Base-by-base conservation (phyloP, 2,888 invertebrate genomes). In the Spodoptera picta region DNA sequence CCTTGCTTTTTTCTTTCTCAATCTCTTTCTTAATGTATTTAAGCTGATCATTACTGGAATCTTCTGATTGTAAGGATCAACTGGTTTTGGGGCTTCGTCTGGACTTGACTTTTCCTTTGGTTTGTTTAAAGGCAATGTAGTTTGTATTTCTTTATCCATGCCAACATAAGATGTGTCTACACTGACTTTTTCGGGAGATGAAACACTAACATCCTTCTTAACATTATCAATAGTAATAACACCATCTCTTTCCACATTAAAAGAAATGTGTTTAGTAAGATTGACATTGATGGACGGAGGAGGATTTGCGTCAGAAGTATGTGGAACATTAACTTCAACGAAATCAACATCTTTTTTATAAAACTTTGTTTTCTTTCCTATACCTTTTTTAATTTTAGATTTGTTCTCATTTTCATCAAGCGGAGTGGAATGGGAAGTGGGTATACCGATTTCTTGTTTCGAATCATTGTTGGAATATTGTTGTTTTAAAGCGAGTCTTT, bases 401-500 rank as follows among this genome's bases (percentile, higher is more conserved):
- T 89, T 90, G 47, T 46, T 67, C 5, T 90, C 89, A 80, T 81
- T 86, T 63, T 83, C 80, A 44, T 94, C 93, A 64, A 91, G 58
- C 41, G 95, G 95, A 45, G 95, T 95, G 6, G 95, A 95, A 77
- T 95, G 95, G 52, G 95, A 95, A 42, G 92, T 92, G 4, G 95
- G 95, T 5, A 81, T 67, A 4, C 95, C 95, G 45, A 93, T 83
- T 14, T 85, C 84, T 44, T 88, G 81, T 75, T 89, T 89, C 7
- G 87, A 83, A 51, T 92, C 92, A 84, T 91, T 93, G 52, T 90
- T 91, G 41, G 92, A 89, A 75, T 92, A 94, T 68, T 94, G 94
- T 80, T 93, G 93, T 60, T 93, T 92, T 54, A 96, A 84, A 23
- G 96, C 96, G 74, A 96, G 93, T 74, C 96, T 93, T 85, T 96